Percentiles rank a stretch among this genome's conserved stretches.
Conservation (phyloP, 2,113 vertebrate genomes). For the Oreochromis spilurus region DNA sequence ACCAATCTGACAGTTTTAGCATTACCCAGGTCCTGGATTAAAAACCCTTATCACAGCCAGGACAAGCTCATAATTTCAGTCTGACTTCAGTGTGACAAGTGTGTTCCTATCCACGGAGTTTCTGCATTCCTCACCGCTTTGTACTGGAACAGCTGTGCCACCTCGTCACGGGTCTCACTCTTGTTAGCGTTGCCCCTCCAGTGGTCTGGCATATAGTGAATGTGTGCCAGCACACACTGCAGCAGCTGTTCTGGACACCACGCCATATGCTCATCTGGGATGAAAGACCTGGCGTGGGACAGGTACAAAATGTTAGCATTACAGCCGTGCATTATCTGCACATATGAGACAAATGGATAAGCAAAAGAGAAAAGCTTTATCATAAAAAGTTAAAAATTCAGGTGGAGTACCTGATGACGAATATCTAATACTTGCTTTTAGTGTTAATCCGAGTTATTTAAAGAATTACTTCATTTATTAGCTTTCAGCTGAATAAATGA, state of each 20-base stretch:
- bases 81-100: not conserved
- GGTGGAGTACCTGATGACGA: not conserved
- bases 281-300: slow-evolving; percentile 83
- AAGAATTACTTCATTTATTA: not conserved
- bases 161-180: slow-evolving; percentile 94
- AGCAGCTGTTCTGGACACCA: slow-evolving; percentile 98
- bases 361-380: not conserved
- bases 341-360: not conserved
- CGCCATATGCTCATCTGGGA: slow-evolving; percentile 96
- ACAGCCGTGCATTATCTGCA: not conserved
- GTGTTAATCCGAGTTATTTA: not conserved
- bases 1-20: not conserved
- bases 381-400: not conserved
- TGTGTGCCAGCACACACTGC: slow-evolving; percentile 92
- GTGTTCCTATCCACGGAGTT: not conserved
- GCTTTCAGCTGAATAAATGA: not conserved
- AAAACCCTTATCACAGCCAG: not conserved
- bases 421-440: not conserved
- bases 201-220: slow-evolving; percentile 99
- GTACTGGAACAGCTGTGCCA: slow-evolving; percentile 99
- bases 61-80: not conserved
- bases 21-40: not conserved
- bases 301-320: not conserved
- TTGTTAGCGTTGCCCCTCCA: slow-evolving; percentile 97
- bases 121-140: slow-evolving; percentile 84